These are phyloP conservation scores for Thripadectes ignobilis DNA, from an alignment of 2,797 vertebrate genomes.

Conservation along the genomic window DNA sequence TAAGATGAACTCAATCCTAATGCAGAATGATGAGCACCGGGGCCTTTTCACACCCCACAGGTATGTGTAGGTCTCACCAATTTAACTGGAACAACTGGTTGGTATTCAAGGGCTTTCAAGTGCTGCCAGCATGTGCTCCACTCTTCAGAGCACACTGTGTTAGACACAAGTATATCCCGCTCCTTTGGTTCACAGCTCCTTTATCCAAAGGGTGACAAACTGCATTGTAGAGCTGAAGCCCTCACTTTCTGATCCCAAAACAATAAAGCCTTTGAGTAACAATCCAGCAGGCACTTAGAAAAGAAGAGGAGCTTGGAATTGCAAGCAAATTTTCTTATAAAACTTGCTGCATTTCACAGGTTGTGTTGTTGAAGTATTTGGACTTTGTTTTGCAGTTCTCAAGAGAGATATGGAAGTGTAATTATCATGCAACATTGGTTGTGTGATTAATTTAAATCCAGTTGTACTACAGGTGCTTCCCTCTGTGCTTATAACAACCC, in stretches of 20 bases:
- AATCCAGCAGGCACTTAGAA: not conserved
- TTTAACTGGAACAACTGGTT: not conserved
- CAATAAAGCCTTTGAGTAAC: conserved; percentile 29
- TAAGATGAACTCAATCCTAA: conserved; percentile 70
- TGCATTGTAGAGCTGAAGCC: not conserved
- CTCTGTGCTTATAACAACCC: not conserved
- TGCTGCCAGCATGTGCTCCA: not conserved
- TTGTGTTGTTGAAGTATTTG: not conserved
- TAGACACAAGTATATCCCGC: not conserved
- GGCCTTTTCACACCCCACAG: conserved; percentile 65
- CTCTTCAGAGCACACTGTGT: not conserved
- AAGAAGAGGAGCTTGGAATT: not conserved
- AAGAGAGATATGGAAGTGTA: not conserved
- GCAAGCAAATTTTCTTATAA: not conserved
- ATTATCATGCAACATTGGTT: not conserved
- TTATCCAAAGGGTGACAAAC: conserved; percentile 21
- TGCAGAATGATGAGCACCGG: conserved; percentile 42
- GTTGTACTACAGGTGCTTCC: not conserved
- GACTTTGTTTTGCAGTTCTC: not conserved
- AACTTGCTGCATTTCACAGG: not conserved
- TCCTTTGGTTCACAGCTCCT: not conserved
- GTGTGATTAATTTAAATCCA: not conserved
- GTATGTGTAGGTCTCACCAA: conserved; percentile 28
- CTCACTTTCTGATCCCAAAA: conserved; percentile 13
- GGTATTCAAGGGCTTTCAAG: conserved; percentile 27